Conservation (phyloP, 2,113 vertebrate genomes). For the Corydoras maculifer region DNA sequence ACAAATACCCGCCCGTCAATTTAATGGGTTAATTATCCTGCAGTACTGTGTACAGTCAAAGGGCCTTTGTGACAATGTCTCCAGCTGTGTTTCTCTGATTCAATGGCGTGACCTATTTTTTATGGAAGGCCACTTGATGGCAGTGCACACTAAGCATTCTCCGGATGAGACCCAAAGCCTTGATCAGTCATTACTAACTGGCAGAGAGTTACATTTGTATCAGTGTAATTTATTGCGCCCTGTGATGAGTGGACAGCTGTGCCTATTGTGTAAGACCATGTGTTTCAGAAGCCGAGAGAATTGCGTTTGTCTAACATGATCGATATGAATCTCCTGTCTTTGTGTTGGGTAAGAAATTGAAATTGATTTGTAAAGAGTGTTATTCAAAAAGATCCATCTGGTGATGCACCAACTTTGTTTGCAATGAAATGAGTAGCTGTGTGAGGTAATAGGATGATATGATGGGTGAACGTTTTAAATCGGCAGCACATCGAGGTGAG, state of each 20-base stretch:
- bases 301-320: constrained; percentile 43
- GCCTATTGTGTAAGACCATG: constrained; percentile 33
- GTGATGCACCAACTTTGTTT: constrained; percentile 34
- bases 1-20: too few relatives aligned
- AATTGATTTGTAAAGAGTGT: constrained; percentile 44
- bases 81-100: too few relatives aligned
- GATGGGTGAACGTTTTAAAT: constrained; percentile 24
- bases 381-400: constrained; percentile 40
- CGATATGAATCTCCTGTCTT: constrained; percentile 39
- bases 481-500: constrained; percentile 7
- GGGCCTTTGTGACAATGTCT: too few relatives aligned
- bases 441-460: constrained; percentile 31
- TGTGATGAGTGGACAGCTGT: constrained; percentile 33
- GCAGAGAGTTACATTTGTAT: constrained; percentile 33
- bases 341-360: constrained; percentile 43
- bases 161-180: neutral
- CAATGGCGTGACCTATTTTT: constrained; percentile 21
- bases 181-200: constrained; percentile 9
- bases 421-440: constrained; percentile 29
- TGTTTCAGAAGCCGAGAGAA: constrained; percentile 40
- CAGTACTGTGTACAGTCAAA: neutral
- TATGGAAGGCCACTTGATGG: constrained; percentile 35
- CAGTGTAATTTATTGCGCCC: constrained; percentile 33
- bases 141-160: constrained; percentile 34
- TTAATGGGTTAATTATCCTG: neutral